Base-by-base conservation (phyloP, 2,113 vertebrate species). In the Grallaria varia region DNA sequence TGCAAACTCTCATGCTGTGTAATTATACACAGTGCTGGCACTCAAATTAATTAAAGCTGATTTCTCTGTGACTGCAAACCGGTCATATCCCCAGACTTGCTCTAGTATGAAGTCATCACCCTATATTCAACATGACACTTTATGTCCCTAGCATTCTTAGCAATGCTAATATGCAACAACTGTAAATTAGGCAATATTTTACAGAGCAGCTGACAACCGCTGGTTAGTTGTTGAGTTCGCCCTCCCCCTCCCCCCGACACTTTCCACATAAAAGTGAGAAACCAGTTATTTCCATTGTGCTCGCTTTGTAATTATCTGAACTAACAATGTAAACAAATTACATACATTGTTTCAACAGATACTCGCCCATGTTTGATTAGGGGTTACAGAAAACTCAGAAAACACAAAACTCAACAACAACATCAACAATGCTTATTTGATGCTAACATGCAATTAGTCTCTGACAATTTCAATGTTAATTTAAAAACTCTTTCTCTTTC, bases 41-140 rank as follows among this genome's bases (percentile, higher is more conserved):
- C 98, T 98, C 98, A 98, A 98, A 99, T 99, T 99, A 99, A 99
- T 98, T 98, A 98, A 98, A 98, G 98, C 83, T 97, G 98, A 98
- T 98, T 98, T 98, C 96, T 98, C 96, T 96, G 97, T 97, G 97
- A 98, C 98, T 98, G 96, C 94, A 98, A 97, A 98, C 97, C 96
- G 98, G 98, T 99, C 98, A 96, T 93, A 97, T 98, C 98, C 96
- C 97, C 96, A 94, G 97, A 94, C 97, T 98, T 97, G 96, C 95
- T 97, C 94, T 98, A 92, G 96, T 98, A 98, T 98, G 98, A 98
- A 99, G 98, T 98, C 98, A 98, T 99, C 99, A 98, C 94, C 98
- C 96, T 95, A 91, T 96, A 98, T 98, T 98, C 98, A 97, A 97
- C 84, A 81, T 97, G 97, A 98, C 98, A 98, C 89, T 97, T 97